Base-by-base conservation (phyloP, 2,888 invertebrate species). In the Rotaria macrura region DNA sequence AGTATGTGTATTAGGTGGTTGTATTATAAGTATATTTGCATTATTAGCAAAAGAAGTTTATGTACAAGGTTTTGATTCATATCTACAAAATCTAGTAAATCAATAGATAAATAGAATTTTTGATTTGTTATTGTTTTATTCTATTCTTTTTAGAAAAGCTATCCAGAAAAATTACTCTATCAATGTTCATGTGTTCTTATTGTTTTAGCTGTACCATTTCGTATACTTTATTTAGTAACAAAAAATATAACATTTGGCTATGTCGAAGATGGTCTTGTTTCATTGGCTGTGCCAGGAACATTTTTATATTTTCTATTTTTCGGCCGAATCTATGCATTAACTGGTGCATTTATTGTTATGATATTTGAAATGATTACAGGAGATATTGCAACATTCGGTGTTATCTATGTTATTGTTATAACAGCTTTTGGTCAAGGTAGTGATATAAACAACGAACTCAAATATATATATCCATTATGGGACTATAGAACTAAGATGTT, bases 231-330 rank as follows among this genome's bases (percentile, higher is more conserved):
- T 79, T 79, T 79, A 79, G n/a, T 14, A 25, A 79, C 79, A 25
- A 79, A 43, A 23, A 43, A 79, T 79, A 85, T 88, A 4, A 87
- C 87, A 17, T 89, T 95, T 25, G 92, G 87, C 23, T 85, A 88
- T 38, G 89, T 88, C 4, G 99, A 99, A 91, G 98, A 97, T 90
- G 95, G 95, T 0, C 93, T 98, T 84, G 92, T 99, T 47, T 93
- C 96, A 65, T 94, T 97, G 89, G 94, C 97, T 0, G 94, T 97
- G 40, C 98, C 98, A 0, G 95, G 96, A 9, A 95, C 95, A 55
- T 99, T 98, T 98, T 96, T 97, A 90, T 93, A 97, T 79, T 93
- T 98, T 40, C 96, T 99, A 94, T 99, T 99, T 91, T 99, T 98
- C 92, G 98, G 98, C 72, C 96, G 98, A 14, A 96, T 96, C 65